Percentiles rank a stretch among this genome's conserved stretches.
Evolutionary conservation across 2,797 vertebrate genomes (phyloP).

Genomic region (Enteromius radiatus): DNA sequence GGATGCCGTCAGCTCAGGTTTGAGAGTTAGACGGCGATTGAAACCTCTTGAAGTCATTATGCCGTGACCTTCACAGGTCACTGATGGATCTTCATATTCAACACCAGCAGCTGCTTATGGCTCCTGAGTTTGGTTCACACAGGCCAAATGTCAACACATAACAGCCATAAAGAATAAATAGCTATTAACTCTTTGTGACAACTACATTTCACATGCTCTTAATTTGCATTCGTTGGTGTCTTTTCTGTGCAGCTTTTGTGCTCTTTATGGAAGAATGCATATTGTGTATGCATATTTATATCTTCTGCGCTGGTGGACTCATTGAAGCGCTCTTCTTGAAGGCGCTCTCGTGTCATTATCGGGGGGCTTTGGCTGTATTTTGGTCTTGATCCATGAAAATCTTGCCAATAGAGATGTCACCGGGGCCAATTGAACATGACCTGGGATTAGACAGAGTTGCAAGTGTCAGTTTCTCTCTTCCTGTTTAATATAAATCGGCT

Average conservation of each 20-base stretch:
- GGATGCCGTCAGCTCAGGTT: neutral
- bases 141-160: slow-evolving; percentile 56
- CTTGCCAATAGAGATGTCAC: slow-evolving; percentile 53
- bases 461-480: slow-evolving; percentile 18
- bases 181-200: slow-evolving; percentile 60
- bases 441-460: slow-evolving; percentile 4
- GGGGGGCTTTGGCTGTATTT: slow-evolving; percentile 35
- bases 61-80: slow-evolving; percentile 62
- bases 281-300: slow-evolving; percentile 50
- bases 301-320: slow-evolving; percentile 59
- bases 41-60: slow-evolving; percentile 47
- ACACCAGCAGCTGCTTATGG: slow-evolving; percentile 58
- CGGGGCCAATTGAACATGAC: slow-evolving; percentile 45
- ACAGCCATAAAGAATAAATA: slow-evolving; percentile 58
- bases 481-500: neutral
- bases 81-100: slow-evolving; percentile 57
- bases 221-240: slow-evolving; percentile 52
- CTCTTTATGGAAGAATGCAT: slow-evolving; percentile 49
- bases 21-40: slow-evolving; percentile 37
- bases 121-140: slow-evolving; percentile 58
- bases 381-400: slow-evolving; percentile 55
- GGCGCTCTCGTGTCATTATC: slow-evolving; percentile 33
- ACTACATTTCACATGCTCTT: slow-evolving; percentile 58
- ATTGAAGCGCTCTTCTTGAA: slow-evolving; percentile 56
- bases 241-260: slow-evolving; percentile 42